Evolutionary conservation across 2,888 invertebrate genomes (phyloP).

Genomic region (Bibio marci): DNA sequence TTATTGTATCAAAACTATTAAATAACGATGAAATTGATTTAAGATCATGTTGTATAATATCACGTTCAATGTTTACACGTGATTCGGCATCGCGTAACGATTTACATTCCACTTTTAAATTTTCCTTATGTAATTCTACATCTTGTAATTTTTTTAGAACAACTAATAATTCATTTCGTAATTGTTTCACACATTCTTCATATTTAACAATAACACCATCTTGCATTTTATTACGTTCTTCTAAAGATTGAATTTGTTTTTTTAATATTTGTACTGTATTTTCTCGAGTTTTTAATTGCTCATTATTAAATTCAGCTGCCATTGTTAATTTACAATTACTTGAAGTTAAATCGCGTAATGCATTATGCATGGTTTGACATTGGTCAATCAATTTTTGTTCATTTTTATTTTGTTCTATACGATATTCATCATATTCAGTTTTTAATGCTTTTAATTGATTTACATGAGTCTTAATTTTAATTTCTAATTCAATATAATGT

Average conservation of each 20-base stretch:
- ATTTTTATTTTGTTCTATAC: slow-evolving; percentile 70
- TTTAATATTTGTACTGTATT: slow-evolving; percentile 61
- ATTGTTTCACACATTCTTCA: slow-evolving; percentile 62
- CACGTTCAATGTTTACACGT: slow-evolving; percentile 65
- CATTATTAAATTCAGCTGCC: slow-evolving; percentile 67
- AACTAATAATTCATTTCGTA: slow-evolving; percentile 65
- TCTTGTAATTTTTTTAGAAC: too few species aligned
- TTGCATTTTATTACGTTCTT: slow-evolving; percentile 74
- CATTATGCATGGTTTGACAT: slow-evolving; percentile 60
- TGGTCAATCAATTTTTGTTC: slow-evolving; percentile 71
- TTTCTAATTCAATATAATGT: slow-evolving; percentile 27
- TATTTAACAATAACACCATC: slow-evolving; percentile 67
- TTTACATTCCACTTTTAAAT: slow-evolving; percentile 59
- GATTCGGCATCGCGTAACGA: slow-evolving; percentile 58
- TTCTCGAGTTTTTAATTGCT: slow-evolving; percentile 62
- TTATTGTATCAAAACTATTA: slow-evolving; percentile 69
- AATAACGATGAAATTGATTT: slow-evolving; percentile 49
- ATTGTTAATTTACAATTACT: slow-evolving; percentile 66
- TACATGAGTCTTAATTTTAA: slow-evolving; percentile 37
- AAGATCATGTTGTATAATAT: slow-evolving; percentile 56
- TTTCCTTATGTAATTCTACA: too few species aligned
- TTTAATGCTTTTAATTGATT: slow-evolving; percentile 53
- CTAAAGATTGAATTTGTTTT: slow-evolving; percentile 67
- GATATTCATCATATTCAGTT: slow-evolving; percentile 71
- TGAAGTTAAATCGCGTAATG: slow-evolving; percentile 53